Percentiles rank a stretch among this genome's conserved stretches.
phyloP scores from a whole-genome alignment of 2,888 invertebrate genomes.

The Leucophenga montana region DNA sequence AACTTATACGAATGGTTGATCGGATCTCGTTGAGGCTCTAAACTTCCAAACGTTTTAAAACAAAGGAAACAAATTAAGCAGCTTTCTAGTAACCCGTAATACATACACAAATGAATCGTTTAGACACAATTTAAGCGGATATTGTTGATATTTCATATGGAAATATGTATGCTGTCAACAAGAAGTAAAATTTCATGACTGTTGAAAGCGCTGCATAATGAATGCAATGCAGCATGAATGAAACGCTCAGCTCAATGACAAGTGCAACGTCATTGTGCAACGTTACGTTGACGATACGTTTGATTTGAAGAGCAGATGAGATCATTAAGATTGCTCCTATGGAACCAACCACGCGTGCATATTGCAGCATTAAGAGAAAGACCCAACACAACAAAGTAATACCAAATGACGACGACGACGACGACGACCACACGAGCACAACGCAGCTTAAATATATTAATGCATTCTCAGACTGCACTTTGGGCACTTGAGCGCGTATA shows the following conservation, averaged over 20 bases:
- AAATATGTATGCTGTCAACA: constrained; percentile 7
- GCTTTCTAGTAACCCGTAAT: too few species aligned
- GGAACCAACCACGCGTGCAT: constrained; percentile 56
- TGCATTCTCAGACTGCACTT: constrained; percentile 55
- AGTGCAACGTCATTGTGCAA: constrained; percentile 51
- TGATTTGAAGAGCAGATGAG: constrained; percentile 32
- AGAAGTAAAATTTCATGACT: neutral
- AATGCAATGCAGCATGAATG: constrained; percentile 59
- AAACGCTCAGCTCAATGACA: constrained; percentile 47
- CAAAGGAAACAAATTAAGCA: too few species aligned
- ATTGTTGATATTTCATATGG: too few species aligned
- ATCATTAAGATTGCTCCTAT: constrained; percentile 55
- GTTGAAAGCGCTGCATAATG: neutral
- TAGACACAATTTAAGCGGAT: too few species aligned
- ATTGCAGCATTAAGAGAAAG: constrained; percentile 56
- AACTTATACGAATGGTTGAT: too few species aligned
- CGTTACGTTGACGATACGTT: constrained; percentile 34
- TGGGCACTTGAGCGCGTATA: constrained; percentile 54
- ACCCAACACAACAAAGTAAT: neutral
- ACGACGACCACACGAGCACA: neutral
- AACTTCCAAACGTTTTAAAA: too few species aligned
- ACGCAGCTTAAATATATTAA: constrained; percentile 47
- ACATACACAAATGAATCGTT: too few species aligned
- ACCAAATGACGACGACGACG: neutral
- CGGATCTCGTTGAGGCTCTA: too few species aligned